Conservation (phyloP, 1,140 invertebrate genomes). For the Lutraria rhynchaena region DNA sequence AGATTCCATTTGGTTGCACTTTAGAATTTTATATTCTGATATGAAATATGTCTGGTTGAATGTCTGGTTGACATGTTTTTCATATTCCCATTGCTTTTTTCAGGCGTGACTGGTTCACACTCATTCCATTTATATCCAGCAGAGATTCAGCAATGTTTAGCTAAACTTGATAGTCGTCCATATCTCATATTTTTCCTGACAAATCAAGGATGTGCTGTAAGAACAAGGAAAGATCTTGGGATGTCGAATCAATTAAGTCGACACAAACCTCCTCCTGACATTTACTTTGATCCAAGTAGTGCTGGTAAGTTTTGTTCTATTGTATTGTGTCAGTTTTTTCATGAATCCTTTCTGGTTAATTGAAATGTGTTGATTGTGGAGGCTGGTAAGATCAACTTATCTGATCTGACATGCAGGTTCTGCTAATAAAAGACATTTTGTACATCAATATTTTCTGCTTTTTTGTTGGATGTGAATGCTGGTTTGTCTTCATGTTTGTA, state of each 20-base stretch:
- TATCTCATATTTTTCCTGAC: slow-evolving; percentile 91
- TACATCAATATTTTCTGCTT: background rate
- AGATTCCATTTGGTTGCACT: too few species aligned
- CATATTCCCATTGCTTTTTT: slow-evolving; percentile 42
- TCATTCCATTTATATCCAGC: slow-evolving; percentile 65
- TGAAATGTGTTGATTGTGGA: background rate
- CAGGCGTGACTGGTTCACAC: slow-evolving; percentile 71
- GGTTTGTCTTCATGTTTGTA: too few species aligned
- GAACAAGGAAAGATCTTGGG: slow-evolving; percentile 87
- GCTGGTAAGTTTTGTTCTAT: slow-evolving; percentile 83
- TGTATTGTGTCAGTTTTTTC: background rate
- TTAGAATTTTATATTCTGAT: too few species aligned
- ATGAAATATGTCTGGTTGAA: too few species aligned
- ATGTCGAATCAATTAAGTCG: slow-evolving; percentile 81
- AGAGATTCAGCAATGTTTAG: slow-evolving; percentile 78
- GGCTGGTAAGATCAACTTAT: background rate
- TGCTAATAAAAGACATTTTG: background rate
- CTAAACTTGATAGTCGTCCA: slow-evolving; percentile 87
- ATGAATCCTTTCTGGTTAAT: background rate
- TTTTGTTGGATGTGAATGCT: background rate
- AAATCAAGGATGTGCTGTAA: slow-evolving; percentile 85
- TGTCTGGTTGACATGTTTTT: too few species aligned
- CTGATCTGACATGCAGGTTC: background rate
- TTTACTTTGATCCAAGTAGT: slow-evolving; percentile 86
- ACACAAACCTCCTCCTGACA: slow-evolving; percentile 79